These are phyloP conservation scores for Spinibarbus caldwelli DNA, from an alignment of 2,797 vertebrate species.

Conservation along the genomic window DNA sequence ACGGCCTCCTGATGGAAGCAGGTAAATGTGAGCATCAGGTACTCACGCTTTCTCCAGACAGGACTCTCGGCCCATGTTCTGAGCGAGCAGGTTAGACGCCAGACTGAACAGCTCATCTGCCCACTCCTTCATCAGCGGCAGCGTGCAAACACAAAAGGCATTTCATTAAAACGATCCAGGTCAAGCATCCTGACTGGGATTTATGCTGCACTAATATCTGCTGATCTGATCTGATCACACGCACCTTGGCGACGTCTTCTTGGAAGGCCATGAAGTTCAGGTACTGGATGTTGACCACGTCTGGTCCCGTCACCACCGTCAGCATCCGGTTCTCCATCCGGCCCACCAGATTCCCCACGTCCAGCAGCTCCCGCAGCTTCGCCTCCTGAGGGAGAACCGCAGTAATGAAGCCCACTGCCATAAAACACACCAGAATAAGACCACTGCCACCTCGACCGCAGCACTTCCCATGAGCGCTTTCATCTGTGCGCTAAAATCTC, in stretches of 20 bases:
- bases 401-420: too few relatives aligned
- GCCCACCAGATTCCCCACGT: slow-evolving; percentile 89
- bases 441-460: slow-evolving; percentile 1
- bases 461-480: too few relatives aligned
- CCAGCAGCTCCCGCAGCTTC: slow-evolving; percentile 93
- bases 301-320: slow-evolving; percentile 93
- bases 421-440: background rate
- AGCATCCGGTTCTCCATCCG: slow-evolving; percentile 94
- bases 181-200: slow-evolving; percentile 25
- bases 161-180: slow-evolving; percentile 30
- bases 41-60: slow-evolving; percentile 98
- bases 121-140: slow-evolving; percentile 84
- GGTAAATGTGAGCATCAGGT: too few relatives aligned
- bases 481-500: too few relatives aligned
- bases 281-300: slow-evolving; percentile 94
- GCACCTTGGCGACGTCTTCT: slow-evolving; percentile 96
- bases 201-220: background rate
- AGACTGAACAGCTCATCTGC: slow-evolving; percentile 94
- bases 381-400: slow-evolving; percentile 82
- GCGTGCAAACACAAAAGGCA: slow-evolving; percentile 43
- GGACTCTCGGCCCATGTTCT: slow-evolving; percentile 94
- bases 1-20: too few relatives aligned
- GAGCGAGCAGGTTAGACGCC: slow-evolving; percentile 94
- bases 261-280: slow-evolving; percentile 95
- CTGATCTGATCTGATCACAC: background rate